Evolutionary conservation across 2,113 vertebrate genomes (phyloP).

Genomic region (Cyprinodon variegatus): DNA sequence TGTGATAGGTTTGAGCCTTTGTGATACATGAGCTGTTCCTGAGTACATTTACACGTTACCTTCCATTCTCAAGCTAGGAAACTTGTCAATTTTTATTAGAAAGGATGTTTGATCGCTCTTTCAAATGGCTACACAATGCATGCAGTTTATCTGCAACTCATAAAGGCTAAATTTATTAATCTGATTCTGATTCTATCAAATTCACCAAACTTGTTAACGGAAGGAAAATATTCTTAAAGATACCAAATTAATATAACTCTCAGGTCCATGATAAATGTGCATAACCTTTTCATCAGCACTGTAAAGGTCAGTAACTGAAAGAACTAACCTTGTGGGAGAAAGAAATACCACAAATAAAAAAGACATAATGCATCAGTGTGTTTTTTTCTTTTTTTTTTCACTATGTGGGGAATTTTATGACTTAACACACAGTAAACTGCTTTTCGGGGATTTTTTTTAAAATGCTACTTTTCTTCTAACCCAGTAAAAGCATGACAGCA

Average conservation of each 20-base stretch:
- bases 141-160: too few species aligned
- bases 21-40: background rate
- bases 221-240: background rate
- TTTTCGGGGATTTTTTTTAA: background rate
- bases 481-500: slow-evolving; percentile 26
- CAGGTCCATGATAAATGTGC: background rate
- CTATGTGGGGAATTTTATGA: slow-evolving; percentile 5
- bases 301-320: background rate
- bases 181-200: background rate
- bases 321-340: background rate
- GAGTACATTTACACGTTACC: background rate
- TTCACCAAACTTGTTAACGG: background rate
- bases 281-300: background rate
- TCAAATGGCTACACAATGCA: too few species aligned
- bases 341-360: background rate
- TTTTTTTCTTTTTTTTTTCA: slow-evolving; percentile 3
- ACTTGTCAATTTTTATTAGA: too few species aligned
- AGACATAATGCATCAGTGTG: background rate
- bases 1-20: background rate
- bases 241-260: background rate
- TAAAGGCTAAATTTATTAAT: background rate
- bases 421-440: slow-evolving; percentile 1
- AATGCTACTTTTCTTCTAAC: slow-evolving; percentile 28
- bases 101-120: too few species aligned
- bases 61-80: background rate